These are phyloP conservation scores for Hydrotaea diabolus DNA, from an alignment of 2,888 invertebrate species.

Conservation along the genomic window DNA sequence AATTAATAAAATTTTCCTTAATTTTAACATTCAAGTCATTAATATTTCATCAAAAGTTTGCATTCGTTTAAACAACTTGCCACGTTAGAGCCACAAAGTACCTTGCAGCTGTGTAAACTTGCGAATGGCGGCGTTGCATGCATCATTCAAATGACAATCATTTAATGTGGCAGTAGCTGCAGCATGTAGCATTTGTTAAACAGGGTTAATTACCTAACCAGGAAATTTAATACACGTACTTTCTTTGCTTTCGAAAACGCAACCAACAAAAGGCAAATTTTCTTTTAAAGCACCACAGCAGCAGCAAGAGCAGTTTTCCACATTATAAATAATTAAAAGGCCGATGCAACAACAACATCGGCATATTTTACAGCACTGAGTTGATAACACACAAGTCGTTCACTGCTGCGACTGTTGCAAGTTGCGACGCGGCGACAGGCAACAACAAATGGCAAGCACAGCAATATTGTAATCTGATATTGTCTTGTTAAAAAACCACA, in stretches of 20 bases:
- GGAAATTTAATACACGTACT: constrained; percentile 65
- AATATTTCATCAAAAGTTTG: too few species aligned
- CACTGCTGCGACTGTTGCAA: constrained; percentile 36
- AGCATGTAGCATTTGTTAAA: constrained; percentile 40
- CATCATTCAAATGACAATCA: constrained; percentile 9
- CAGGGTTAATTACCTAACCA: constrained; percentile 66
- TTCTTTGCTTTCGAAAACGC: constrained; percentile 53
- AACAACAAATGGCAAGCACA: constrained; percentile 24
- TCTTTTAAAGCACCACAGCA: constrained; percentile 25
- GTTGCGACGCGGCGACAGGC: constrained; percentile 13
- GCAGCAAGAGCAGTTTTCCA: constrained; percentile 41
- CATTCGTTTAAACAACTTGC: background rate
- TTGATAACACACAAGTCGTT: constrained; percentile 55
- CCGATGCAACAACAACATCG: background rate
- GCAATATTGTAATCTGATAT: constrained; percentile 65
- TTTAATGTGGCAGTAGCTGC: constrained; percentile 19
- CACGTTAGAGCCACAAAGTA: background rate
- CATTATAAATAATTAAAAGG: constrained; percentile 61
- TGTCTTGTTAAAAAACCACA: constrained; percentile 67
- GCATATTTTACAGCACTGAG: constrained; percentile 27
- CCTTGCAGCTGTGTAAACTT: background rate
- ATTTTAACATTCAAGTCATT: too few species aligned
- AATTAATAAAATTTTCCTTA: too few species aligned
- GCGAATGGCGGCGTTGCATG: background rate
- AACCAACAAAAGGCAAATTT: constrained; percentile 43